Evolutionary conservation across 2,797 vertebrate species (phyloP).

Genomic region (Pangasius djambal): DNA sequence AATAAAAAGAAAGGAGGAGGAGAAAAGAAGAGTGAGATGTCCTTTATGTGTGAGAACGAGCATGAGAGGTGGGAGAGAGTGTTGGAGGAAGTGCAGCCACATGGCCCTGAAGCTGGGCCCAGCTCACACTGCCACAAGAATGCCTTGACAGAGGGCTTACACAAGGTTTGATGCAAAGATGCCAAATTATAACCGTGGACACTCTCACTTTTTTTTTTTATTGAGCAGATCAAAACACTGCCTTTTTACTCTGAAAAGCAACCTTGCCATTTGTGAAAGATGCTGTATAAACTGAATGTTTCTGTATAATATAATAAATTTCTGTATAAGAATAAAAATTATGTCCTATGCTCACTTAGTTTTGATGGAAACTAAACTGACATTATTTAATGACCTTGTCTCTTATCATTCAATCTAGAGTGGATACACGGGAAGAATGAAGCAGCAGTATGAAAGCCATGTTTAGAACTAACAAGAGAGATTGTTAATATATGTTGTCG

Average conservation of each 20-base stretch:
- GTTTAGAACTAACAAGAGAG: background rate
- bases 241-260: slow-evolving; percentile 1
- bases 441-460: background rate
- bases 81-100: slow-evolving; percentile 48
- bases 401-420: slow-evolving; percentile 21
- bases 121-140: slow-evolving; percentile 35
- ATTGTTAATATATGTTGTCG: background rate
- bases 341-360: slow-evolving; percentile 29
- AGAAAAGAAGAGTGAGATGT: slow-evolving; percentile 51
- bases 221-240: slow-evolving; percentile 15
- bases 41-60: slow-evolving; percentile 44
- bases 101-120: slow-evolving; percentile 51
- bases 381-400: slow-evolving; percentile 29
- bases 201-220: background rate
- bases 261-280: background rate
- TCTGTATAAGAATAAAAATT: slow-evolving; percentile 27
- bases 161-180: slow-evolving; percentile 54
- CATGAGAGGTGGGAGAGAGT: slow-evolving; percentile 31
- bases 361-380: slow-evolving; percentile 6
- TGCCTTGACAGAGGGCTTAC: slow-evolving; percentile 41
- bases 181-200: slow-evolving; percentile 49
- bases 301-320: background rate
- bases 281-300: background rate
- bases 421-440: slow-evolving; percentile 8
- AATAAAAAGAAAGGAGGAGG: slow-evolving; percentile 17